phyloP scores from a whole-genome alignment of 2,888 invertebrate species.

The Temnothorax unifasciatus region DNA sequence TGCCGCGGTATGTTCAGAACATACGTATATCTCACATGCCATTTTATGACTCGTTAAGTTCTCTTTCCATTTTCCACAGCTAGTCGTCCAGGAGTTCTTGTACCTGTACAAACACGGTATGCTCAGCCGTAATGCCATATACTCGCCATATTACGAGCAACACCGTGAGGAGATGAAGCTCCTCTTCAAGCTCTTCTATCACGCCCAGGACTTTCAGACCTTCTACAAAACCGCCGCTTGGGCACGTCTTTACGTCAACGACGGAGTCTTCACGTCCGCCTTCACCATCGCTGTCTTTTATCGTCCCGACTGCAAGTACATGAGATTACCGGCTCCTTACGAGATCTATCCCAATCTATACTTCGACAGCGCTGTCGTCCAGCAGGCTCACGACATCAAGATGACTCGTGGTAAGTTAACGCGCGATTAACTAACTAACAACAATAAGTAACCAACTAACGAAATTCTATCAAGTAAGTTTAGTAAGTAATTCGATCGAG shows the following conservation, averaged over 20 bases:
- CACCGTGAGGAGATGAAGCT: constrained; percentile 89
- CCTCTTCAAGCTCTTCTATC: constrained; percentile 90
- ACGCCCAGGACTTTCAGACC: constrained; percentile 91
- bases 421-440: neutral
- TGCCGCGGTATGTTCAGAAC: too few species aligned
- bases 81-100: constrained; percentile 80
- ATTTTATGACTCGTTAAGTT: neutral
- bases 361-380: constrained; percentile 89
- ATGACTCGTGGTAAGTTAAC: constrained; percentile 84
- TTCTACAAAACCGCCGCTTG: constrained; percentile 91
- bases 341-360: constrained; percentile 92
- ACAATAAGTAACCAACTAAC: neutral
- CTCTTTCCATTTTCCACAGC: constrained; percentile 69
- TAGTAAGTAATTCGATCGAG: too few species aligned
- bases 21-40: neutral
- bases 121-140: constrained; percentile 88
- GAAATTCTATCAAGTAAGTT: too few species aligned
- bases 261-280: constrained; percentile 90
- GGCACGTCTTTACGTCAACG: constrained; percentile 90
- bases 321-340: constrained; percentile 91
- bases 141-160: constrained; percentile 89
- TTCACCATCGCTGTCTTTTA: constrained; percentile 89
- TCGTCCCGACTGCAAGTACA: constrained; percentile 89
- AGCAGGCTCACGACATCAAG: constrained; percentile 89
- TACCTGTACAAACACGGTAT: constrained; percentile 85